Conservation (phyloP, 2,113 vertebrate species). For the Phasianus colchicus region DNA sequence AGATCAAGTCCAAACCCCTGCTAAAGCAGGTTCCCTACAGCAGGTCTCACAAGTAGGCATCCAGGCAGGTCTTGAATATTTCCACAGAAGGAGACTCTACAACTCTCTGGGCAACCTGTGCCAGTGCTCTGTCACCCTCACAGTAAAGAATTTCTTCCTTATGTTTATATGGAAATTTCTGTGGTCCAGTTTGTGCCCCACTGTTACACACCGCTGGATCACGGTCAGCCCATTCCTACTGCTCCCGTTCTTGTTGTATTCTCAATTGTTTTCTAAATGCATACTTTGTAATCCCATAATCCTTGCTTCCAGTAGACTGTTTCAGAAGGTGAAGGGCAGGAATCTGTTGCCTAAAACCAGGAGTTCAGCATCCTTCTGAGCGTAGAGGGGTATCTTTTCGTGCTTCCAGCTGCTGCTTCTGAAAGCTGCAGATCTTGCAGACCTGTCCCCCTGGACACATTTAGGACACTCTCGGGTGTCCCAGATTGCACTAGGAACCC, state of each 20-base stretch:
- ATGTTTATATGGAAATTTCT: too few species aligned
- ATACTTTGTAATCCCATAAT: neutral
- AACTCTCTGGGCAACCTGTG: too few species aligned
- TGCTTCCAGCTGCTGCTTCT: neutral
- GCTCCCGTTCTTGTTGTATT: constrained; percentile 1
- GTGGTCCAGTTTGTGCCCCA: too few species aligned
- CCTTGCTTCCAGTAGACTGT: neutral
- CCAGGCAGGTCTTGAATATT: too few species aligned
- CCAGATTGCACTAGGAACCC: neutral
- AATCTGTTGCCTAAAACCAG: neutral
- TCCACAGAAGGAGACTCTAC: too few species aligned
- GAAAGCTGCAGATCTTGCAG: neutral
- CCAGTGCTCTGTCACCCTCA: too few species aligned
- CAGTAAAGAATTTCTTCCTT: too few species aligned
- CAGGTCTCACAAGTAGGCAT: too few species aligned
- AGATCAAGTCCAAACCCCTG: too few species aligned
- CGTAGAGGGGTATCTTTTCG: neutral
- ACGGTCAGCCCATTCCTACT: neutral
- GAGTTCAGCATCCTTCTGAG: neutral
- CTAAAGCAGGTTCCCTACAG: too few species aligned
- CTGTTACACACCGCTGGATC: too few species aligned
- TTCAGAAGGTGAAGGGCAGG: neutral
- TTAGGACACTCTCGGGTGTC: neutral
- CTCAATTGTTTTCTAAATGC: neutral
- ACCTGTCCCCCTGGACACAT: neutral